Evolutionary conservation across 2,797 vertebrate species (phyloP).

Genomic region (Chanos chanos): DNA sequence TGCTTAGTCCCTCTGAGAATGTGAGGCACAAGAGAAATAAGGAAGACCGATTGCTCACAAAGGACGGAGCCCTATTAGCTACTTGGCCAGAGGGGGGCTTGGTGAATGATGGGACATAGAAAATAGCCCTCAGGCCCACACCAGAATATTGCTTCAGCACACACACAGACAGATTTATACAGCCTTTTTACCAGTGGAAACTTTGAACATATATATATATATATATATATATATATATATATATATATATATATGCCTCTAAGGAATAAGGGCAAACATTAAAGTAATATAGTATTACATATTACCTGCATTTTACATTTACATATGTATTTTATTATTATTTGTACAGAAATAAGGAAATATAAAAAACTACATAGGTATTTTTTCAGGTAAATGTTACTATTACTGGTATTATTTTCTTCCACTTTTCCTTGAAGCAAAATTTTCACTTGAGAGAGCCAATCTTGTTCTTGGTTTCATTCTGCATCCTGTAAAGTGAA

Average conservation of each 20-base stretch:
- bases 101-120: conserved; percentile 35
- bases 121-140: conserved; percentile 31
- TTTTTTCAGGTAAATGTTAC: no score
- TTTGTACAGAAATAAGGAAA: conserved; percentile 47
- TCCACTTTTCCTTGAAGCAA: no score
- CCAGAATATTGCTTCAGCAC: conserved; percentile 20
- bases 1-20: conserved; percentile 3
- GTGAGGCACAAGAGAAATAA: conserved; percentile 24
- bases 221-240: no score
- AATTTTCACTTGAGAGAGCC: no score
- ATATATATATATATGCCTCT: no score
- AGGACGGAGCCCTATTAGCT: conserved; percentile 44
- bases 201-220: conserved; percentile 38
- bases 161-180: conserved; percentile 18
- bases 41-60: conserved; percentile 34
- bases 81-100: conserved; percentile 35
- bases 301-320: conserved; percentile 32
- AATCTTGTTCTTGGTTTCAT: no score
- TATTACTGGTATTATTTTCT: no score
- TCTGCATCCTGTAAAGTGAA: no score
- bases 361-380: no score
- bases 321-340: conserved; percentile 48
- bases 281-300: no score
- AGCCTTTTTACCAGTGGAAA: conserved; percentile 25
- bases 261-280: no score